Base-by-base conservation (phyloP, 2,797 vertebrate species). In the Danio kyathit region DNA sequence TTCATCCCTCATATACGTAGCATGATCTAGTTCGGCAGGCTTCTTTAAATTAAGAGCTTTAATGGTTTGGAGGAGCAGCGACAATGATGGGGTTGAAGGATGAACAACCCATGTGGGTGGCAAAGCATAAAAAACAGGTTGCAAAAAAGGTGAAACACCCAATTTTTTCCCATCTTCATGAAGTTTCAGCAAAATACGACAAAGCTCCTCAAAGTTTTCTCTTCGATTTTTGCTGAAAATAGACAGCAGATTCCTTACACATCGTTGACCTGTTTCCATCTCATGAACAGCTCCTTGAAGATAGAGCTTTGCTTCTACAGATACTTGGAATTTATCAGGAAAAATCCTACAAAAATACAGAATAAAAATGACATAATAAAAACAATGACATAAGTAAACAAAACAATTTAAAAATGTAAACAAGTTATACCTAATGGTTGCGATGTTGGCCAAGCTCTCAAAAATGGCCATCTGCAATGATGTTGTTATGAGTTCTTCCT, bases 251-350 rank as follows among this genome's bases (percentile, higher is more conserved):
- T 40, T 54, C n/a, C 65, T 54, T 49, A 85, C 67, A 73, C 43
- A 80, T 41, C 38, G n/a, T 7, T 76, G 76, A 4, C 84, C n/a
- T 7, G 80, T 85, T 54, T 82, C 43, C 13, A 14, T 60, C 40
- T 85, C 76, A 21, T 80, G 12, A 19, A 69, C 41, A 44, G 84
- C 84, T 79, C 66, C 80, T 64, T 73, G 66, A 77, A 85, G 19
- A 49, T 61, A 76, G 12, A 85, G 73, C 63, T 82, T 60, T 51
- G 64, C 52, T 52, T 80, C 60, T 21, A 65, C 51, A 54, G 48
- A 11, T 21, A 54, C n/a, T 52, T 76, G 54, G 38, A 65, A 52
- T 2, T 52, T 29, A 43, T 21, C n/a, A 49, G 74, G 74, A 6
- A 1, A 76, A 76, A 76, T 64, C 17, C 74, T 76, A n/a, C 0